phyloP scores from a whole-genome alignment of 2,113 vertebrate genomes.

The Mormyrus lacerda region DNA sequence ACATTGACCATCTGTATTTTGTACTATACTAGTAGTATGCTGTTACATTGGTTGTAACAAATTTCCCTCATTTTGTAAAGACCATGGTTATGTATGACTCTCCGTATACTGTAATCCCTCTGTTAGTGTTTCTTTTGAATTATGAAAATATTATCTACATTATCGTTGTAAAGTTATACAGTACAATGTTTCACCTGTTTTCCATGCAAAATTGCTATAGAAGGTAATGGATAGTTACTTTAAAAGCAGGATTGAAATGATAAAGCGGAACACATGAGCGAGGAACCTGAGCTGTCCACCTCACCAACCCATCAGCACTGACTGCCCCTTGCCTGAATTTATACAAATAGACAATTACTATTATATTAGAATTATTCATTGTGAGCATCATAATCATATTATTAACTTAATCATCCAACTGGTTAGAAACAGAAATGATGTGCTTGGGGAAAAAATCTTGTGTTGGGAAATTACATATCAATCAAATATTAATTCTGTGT shows the following conservation, averaged over 20 bases:
- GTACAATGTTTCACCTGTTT: constrained; percentile 3
- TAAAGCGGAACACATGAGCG: not conserved
- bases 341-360: not conserved
- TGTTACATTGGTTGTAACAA: not conserved
- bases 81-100: not conserved
- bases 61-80: not conserved
- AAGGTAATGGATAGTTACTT: constrained; percentile 1
- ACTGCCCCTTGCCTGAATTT: not conserved
- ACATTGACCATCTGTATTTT: not conserved
- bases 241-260: not conserved
- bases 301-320: not conserved
- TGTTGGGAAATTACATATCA: not conserved
- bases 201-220: constrained; percentile 30
- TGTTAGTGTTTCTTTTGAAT: not conserved
- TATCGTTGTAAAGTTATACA: not conserved
- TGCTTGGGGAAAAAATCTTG: not conserved
- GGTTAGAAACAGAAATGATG: not conserved
- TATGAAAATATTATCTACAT: constrained; percentile 18
- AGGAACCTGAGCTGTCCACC: constrained; percentile 19
- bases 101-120: not conserved
- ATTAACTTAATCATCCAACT: not conserved
- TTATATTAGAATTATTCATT: not conserved
- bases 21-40: not conserved
- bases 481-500: not conserved
- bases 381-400: not conserved